Evolutionary conservation across 2,888 invertebrate genomes (phyloP).

Genomic region (Drosophila eohydei): DNA sequence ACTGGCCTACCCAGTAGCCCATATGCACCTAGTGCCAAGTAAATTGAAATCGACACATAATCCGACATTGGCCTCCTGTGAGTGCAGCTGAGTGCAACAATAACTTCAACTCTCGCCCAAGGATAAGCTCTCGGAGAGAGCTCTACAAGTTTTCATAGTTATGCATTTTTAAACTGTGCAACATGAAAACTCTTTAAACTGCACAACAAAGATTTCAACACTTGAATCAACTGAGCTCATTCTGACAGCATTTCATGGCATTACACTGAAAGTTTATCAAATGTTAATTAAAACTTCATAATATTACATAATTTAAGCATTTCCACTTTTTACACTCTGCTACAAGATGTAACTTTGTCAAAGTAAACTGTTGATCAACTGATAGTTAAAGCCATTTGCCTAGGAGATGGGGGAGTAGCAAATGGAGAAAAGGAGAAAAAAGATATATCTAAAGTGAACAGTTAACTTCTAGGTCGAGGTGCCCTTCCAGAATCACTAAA

Average conservation of each 20-base stretch:
- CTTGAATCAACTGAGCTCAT: not conserved
- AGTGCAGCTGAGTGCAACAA: slow-evolving; percentile 59
- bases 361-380: not conserved
- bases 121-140: not conserved
- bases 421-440: not conserved
- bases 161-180: not conserved
- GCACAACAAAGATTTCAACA: not conserved
- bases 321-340: not conserved
- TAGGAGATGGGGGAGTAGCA: not conserved
- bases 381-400: not conserved
- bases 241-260: not conserved
- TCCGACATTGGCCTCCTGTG: slow-evolving; percentile 44
- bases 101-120: not conserved
- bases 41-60: slow-evolving; percentile 65
- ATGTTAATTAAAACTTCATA: not conserved
- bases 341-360: not conserved
- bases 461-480: too few relatives aligned
- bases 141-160: not conserved
- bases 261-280: not conserved
- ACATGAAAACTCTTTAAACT: not conserved
- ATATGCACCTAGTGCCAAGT: slow-evolving; percentile 33
- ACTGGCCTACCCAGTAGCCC: not conserved
- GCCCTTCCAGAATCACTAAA: too few relatives aligned
- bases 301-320: not conserved
- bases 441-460: too few relatives aligned